These are phyloP conservation scores for Odontophorus gujanensis DNA, from an alignment of 2,113 vertebrate species.

Conservation along the genomic window DNA sequence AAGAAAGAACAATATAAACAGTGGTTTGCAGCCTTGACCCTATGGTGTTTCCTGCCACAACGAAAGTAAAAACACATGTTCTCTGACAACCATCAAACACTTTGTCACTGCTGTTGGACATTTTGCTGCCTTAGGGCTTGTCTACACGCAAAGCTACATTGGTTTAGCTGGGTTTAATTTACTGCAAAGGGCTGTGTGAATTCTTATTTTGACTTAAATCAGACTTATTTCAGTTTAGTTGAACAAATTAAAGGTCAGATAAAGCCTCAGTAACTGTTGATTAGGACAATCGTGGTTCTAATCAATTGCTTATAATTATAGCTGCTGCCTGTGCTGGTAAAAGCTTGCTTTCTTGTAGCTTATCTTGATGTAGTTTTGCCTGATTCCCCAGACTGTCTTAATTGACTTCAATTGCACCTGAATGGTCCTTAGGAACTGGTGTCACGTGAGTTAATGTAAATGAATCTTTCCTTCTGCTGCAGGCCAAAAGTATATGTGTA, in stretches of 20 bases:
- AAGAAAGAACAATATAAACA: constrained; percentile 60
- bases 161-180: constrained; percentile 50
- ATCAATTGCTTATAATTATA: constrained; percentile 37
- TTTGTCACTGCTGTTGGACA: constrained; percentile 51
- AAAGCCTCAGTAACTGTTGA: constrained; percentile 28
- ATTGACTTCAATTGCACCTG: background rate
- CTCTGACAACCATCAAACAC: constrained; percentile 48
- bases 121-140: constrained; percentile 42
- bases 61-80: constrained; percentile 69
- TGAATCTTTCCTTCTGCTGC: background rate
- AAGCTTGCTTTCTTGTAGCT: constrained; percentile 15
- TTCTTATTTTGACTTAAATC: constrained; percentile 58
- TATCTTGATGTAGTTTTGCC: constrained; percentile 30
- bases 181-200: constrained; percentile 18
- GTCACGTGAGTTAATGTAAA: background rate
- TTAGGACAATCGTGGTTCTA: constrained; percentile 23
- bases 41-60: constrained; percentile 63
- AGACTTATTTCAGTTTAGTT: constrained; percentile 25
- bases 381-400: background rate
- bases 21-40: constrained; percentile 61
- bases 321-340: background rate
- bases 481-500: background rate
- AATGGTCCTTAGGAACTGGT: background rate
- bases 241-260: constrained; percentile 51
- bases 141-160: constrained; percentile 28